Evolutionary conservation across 2,113 vertebrate species (phyloP).

Genomic region (Neotoma lepida): DNA sequence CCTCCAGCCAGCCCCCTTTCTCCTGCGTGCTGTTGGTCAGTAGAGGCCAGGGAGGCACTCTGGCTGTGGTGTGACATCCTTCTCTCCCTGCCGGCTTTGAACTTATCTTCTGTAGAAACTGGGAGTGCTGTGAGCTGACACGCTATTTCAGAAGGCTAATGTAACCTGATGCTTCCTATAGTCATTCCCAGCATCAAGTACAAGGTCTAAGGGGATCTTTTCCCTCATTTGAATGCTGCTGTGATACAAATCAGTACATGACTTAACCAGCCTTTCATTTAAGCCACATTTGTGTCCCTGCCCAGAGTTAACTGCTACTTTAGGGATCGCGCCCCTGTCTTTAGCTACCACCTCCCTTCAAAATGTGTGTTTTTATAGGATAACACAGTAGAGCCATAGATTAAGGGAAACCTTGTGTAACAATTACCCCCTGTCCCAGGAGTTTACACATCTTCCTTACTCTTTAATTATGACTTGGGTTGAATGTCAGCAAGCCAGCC

Average conservation of each 20-base stretch:
- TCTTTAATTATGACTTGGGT: conserved; percentile 82
- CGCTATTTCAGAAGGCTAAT: conserved; percentile 63
- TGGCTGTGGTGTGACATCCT: conserved; percentile 11
- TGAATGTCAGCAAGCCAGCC: conserved; percentile 74
- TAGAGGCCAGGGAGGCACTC: neutral
- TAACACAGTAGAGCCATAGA: conserved; percentile 71
- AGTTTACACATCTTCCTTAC: conserved; percentile 79
- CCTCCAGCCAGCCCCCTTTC: conserved; percentile 2
- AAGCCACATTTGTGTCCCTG: conserved; percentile 58
- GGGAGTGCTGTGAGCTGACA: conserved; percentile 56
- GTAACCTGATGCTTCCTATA: conserved; percentile 72
- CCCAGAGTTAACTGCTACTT: conserved; percentile 60
- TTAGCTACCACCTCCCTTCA: conserved; percentile 49
- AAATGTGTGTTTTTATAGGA: conserved; percentile 76
- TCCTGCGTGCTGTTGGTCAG: conserved; percentile 10
- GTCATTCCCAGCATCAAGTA: conserved; percentile 62
- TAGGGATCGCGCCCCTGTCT: conserved; percentile 17
- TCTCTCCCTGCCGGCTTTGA: conserved; percentile 55
- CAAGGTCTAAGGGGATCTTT: conserved; percentile 68
- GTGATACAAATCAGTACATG: conserved; percentile 72
- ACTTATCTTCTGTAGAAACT: conserved; percentile 35
- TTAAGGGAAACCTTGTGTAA: conserved; percentile 69
- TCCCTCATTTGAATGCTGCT: conserved; percentile 68
- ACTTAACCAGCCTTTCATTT: conserved; percentile 61
- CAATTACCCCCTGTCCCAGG: conserved; percentile 63